A percentile compares a stretch with the other conserved stretches of the same genome.
Conservation (phyloP, 2,888 invertebrate species). For the Diabrotica balteata region DNA sequence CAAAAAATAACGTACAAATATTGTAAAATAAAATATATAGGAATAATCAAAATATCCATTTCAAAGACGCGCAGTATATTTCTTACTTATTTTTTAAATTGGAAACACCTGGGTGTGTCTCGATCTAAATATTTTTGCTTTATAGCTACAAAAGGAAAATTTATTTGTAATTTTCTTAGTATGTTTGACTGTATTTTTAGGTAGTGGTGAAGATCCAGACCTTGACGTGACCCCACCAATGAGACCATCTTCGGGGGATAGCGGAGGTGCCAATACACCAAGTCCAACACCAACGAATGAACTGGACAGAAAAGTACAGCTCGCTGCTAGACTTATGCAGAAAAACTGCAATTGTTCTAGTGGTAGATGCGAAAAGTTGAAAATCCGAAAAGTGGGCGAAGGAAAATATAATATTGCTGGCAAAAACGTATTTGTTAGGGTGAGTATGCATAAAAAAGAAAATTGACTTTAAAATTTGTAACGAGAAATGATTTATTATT, state of each 20-base stretch:
- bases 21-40: too few species aligned
- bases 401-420: conserved; percentile 88
- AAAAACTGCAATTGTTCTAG: conserved; percentile 77
- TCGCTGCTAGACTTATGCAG: conserved; percentile 75
- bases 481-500: too few species aligned
- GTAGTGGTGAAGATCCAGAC: conserved; percentile 72
- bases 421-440: conserved; percentile 86
- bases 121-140: too few species aligned
- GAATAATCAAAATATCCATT: too few species aligned
- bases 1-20: too few species aligned
- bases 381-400: conserved; percentile 83
- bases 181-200: conserved; percentile 4
- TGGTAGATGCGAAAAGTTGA: conserved; percentile 75
- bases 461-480: too few species aligned
- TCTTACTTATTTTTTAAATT: too few species aligned
- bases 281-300: conserved; percentile 64
- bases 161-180: too few species aligned
- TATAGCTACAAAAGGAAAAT: too few species aligned
- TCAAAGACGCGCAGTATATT: too few species aligned
- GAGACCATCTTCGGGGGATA: conserved; percentile 33
- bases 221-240: conserved; percentile 62
- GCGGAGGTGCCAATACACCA: conserved; percentile 22
- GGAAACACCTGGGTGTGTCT: too few species aligned
- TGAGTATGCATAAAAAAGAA: conserved; percentile 59
- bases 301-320: conserved; percentile 75